phyloP scores from a whole-genome alignment of 1,140 invertebrate species.

The Pseudachorutes palmiensis region DNA sequence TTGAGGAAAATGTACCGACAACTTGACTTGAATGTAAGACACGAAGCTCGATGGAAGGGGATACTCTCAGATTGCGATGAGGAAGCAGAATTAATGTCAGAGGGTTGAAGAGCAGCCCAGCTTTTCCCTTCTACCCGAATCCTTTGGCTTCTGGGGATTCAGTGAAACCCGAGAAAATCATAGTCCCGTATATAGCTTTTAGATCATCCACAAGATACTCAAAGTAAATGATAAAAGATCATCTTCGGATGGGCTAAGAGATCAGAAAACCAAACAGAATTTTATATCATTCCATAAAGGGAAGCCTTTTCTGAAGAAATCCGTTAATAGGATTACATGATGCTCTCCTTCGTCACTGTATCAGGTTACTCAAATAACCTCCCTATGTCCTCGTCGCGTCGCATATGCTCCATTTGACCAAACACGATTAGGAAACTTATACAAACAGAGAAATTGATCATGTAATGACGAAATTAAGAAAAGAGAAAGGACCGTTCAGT shows the following conservation, averaged over 20 bases:
- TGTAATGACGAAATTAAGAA: too few species aligned
- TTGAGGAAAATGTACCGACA: not conserved
- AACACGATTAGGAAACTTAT: too few species aligned
- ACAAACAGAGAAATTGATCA: too few species aligned
- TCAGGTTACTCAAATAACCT: not conserved
- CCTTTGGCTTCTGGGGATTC: too few species aligned
- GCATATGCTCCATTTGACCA: too few species aligned
- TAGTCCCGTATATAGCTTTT: not conserved
- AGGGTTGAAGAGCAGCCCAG: too few species aligned
- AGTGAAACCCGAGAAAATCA: slow-evolving; percentile 4
- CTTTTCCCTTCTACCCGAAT: too few species aligned
- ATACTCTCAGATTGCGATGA: not conserved
- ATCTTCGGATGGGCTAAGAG: not conserved
- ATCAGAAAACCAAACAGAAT: slow-evolving; percentile 27
- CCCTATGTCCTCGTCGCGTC: too few species aligned
- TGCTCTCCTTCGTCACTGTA: not conserved
- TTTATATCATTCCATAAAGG: slow-evolving; percentile 25
- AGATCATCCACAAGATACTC: not conserved
- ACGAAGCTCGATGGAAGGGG: not conserved
- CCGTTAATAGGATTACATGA: not conserved
- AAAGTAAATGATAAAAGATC: slow-evolving; percentile 14
- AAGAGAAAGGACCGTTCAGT: too few species aligned
- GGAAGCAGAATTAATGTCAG: not conserved
- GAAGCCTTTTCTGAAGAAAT: not conserved
- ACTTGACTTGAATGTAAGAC: slow-evolving; percentile 5